Base-by-base conservation (phyloP, 2,888 invertebrate species). In the Oxyteleia sp. region DNA sequence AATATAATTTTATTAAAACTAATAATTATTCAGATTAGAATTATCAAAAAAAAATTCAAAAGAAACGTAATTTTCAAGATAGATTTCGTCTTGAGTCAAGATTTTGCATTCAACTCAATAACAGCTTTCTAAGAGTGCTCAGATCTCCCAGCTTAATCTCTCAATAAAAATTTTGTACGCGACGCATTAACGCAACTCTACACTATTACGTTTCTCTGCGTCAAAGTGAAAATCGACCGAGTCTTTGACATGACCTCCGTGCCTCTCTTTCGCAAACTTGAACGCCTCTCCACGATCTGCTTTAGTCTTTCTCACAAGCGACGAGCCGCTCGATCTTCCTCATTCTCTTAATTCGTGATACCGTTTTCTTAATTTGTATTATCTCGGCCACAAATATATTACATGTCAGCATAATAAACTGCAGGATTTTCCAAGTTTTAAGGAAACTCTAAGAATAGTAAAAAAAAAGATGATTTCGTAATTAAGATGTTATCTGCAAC, bases 181-280 rank as follows among this genome's bases (percentile, higher is more conserved):
- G 26, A 47, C 49, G 23, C 49, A 26, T 41, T 43, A 32, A 57
- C 61, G 49, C 51, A 61, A 61, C 41, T 61, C 35, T 41, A 53
- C 1, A n/a, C 8, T n/a, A 63, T 7, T 32, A 13, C 10, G 35
- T 11, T 35, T n/a, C 35, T 11, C n/a, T 35, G 35, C 35, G 8
- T 35, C 35, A n/a, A 35, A 35, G 11, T 10, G 35, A 3, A 35
- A 32, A n/a, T 41, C 43, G 20, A 61, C 26, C 43, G 41, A 71
- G 49, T 63, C 63, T 74, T 53, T 63, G 55, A 74, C 53, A 35
- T 43, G 43, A 63, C 61, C 18, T 72, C 59, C 59, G 15, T 69
- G 29, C 47, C 38, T 18, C 8, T 55, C 1, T 32, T 10, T 43
- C 15, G 18, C 47, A 59, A 69, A 32, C 26, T 64, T 68, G 16